Percentiles rank a stretch among this genome's conserved stretches.
Conservation (phyloP, 2,888 invertebrate species). For the Chouioia cunea region DNA sequence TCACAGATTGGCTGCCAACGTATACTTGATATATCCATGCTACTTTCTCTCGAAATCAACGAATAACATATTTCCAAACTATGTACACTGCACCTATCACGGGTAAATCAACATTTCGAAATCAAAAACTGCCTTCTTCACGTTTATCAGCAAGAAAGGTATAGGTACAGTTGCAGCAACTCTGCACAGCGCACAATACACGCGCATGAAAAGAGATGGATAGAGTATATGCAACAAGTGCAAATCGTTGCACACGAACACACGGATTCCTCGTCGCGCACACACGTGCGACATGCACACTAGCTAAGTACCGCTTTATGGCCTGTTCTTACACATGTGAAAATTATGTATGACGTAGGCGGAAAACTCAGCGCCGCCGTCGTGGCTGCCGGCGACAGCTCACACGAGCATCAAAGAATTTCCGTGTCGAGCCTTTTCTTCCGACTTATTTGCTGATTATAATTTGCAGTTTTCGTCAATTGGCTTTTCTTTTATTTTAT, state of each 20-base stretch:
- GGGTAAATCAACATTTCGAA: neutral
- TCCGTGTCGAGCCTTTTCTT: slow-evolving; percentile 2
- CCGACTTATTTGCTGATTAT: too few relatives aligned
- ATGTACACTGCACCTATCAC: too few relatives aligned
- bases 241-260: slow-evolving; percentile 12
- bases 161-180: neutral
- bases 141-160: neutral
- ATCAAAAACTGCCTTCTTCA: neutral
- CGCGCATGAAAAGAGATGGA: neutral
- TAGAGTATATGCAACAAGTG: slow-evolving; percentile 24
- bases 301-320: neutral
- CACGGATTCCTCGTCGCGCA: neutral
- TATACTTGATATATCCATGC: too few relatives aligned
- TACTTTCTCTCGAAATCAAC: too few relatives aligned
- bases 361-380: slow-evolving; percentile 6
- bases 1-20: too few relatives aligned
- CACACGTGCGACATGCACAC: neutral
- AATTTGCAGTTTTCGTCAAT: too few relatives aligned
- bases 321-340: neutral
- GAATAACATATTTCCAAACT: too few relatives aligned
- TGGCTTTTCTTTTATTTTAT: too few relatives aligned
- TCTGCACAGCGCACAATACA: neutral
- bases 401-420: slow-evolving; percentile 3
- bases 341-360: slow-evolving; percentile 16
- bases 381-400: neutral